Percentiles rank a stretch among this genome's conserved stretches.
Conservation (phyloP, 2,113 vertebrate species). For the Corythornis vintsioides region DNA sequence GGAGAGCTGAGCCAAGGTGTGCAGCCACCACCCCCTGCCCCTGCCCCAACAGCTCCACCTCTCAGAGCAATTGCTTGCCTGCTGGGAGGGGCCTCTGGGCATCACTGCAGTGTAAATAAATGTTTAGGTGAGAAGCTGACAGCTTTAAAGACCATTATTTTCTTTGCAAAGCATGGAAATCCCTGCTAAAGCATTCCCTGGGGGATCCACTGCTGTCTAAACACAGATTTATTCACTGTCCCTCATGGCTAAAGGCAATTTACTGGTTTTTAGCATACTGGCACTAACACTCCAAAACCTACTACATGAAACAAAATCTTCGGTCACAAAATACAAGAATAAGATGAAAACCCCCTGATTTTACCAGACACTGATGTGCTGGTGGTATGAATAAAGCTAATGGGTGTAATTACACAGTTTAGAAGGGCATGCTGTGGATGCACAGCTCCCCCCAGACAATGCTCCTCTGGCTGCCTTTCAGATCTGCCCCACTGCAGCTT, state of each 20-base stretch:
- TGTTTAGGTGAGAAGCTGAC: neutral
- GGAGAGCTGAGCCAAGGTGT: neutral
- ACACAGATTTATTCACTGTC: neutral
- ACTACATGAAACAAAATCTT: conserved; percentile 5
- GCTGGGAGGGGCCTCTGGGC: neutral
- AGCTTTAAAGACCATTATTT: neutral
- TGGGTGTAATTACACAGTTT: conserved; percentile 20
- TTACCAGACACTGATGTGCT: conserved; percentile 18
- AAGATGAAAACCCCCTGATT: neutral
- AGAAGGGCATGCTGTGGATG: neutral
- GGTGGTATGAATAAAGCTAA: conserved; percentile 1
- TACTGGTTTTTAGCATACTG: neutral
- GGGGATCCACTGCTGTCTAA: neutral
- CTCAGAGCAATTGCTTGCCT: accelerated
- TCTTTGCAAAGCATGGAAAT: neutral
- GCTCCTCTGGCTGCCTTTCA: neutral
- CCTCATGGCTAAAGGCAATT: neutral
- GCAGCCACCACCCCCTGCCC: neutral
- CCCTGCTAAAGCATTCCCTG: neutral
- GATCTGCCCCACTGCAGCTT: neutral
- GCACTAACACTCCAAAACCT: neutral
- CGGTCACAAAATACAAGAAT: neutral
- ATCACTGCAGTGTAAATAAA: neutral
- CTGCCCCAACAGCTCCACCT: neutral
- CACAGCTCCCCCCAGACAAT: neutral